Evolutionary conservation across 2,113 vertebrate species (phyloP), one percentile per base, ranked within the genome.

Genomic region (Carollia perspicillata): DNA sequence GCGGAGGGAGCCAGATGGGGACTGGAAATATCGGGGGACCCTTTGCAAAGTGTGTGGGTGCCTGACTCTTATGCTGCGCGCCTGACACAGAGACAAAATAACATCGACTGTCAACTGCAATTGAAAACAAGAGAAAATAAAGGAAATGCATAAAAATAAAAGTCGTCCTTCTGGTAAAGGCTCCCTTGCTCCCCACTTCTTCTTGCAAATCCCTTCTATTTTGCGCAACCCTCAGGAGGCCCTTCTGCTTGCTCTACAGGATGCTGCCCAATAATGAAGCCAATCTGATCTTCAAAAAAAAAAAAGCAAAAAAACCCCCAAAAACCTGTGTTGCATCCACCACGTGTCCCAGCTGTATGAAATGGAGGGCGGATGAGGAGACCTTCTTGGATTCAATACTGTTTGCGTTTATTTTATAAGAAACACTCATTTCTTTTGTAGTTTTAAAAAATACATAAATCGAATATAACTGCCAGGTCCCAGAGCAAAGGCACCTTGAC

Each of bases 261-360:
- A n/a, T 11, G 47, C 74, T 22, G 18, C 18, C 44, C 74, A 11
- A 51, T 22, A 51, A 51, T 6, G n/a, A 47, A 51, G 74, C 74
- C 44, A 51, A 51, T n/a, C 30, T 20, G 44, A 49, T 49, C 74
- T 11, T n/a, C 8, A 30, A n/a, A 51, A 77, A 49, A n/a, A 33
- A 17, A 10, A 22, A 4, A n/a, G n/a, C n/a, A n/a, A n/a, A n/a
- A n/a, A n/a, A n/a, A n/a, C n/a, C n/a, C 44, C 44, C 5, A 12
- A 16, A 16, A 51, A 16, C 18, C 0, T 5, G 14, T 3, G 3
- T 3, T 23, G 2, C 30, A 1, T 8, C 33, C 51, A 4, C 35
- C 14, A 0, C 16, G 42, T 22, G 30, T 23, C 84, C 75, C 44
- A n/a, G 44, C 55, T 9, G 0, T 1, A 1, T 0, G 51, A n/a